These are phyloP conservation scores for Achlya flavicornis DNA, from an alignment of 2,888 invertebrate genomes.

Conservation along the genomic window DNA sequence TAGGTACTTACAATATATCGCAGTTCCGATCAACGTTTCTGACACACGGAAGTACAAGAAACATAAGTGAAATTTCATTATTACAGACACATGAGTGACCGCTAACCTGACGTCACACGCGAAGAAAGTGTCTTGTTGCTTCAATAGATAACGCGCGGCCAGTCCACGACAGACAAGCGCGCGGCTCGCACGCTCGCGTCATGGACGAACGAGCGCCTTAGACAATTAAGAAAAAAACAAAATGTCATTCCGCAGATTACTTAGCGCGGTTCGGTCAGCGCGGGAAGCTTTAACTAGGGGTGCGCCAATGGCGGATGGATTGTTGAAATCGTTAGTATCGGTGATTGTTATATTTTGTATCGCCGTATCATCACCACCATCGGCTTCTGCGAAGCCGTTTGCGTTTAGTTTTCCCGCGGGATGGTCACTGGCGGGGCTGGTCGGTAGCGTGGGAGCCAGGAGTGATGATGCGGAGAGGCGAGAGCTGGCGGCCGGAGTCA, in stretches of 20 bases:
- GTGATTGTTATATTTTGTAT: constrained; percentile 73
- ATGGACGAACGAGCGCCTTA: constrained; percentile 47
- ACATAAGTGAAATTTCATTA: constrained; percentile 44
- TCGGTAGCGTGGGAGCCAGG: constrained; percentile 67
- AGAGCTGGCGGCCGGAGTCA: constrained; percentile 74
- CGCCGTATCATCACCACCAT: constrained; percentile 73
- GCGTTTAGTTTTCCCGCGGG: constrained; percentile 76
- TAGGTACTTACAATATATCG: not conserved
- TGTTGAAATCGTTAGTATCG: constrained; percentile 72
- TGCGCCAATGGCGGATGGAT: constrained; percentile 70
- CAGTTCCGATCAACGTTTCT: not conserved
- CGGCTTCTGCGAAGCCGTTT: constrained; percentile 77
- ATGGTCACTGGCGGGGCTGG: constrained; percentile 76
- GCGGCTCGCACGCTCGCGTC: constrained; percentile 53
- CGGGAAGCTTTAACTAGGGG: constrained; percentile 68
- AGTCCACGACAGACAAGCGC: constrained; percentile 56
- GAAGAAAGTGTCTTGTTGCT: constrained; percentile 46
- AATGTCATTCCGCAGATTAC: constrained; percentile 71
- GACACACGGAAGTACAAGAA: constrained; percentile 38
- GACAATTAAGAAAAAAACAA: constrained; percentile 29
- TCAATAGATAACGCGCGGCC: constrained; percentile 22
- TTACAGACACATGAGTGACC: constrained; percentile 38
- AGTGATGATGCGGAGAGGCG: constrained; percentile 60
- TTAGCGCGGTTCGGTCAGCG: constrained; percentile 72
- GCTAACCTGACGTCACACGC: constrained; percentile 51